Conservation (phyloP, 1,140 invertebrate species). For the Drosophila lowei region DNA sequence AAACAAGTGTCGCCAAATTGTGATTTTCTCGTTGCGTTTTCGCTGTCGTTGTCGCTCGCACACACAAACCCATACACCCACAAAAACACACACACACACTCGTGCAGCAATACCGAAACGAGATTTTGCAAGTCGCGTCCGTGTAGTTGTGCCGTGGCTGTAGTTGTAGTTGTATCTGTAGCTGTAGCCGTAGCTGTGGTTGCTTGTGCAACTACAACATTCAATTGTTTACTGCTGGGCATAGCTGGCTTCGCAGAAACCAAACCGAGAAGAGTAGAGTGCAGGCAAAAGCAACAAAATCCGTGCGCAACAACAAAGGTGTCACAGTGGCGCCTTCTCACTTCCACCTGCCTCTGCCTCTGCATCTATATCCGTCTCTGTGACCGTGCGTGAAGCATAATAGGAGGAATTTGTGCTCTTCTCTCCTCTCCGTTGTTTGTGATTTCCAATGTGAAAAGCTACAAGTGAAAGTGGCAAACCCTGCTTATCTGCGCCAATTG, state of each 20-base stretch:
- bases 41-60: slow-evolving; percentile 44
- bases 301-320: slow-evolving; percentile 32
- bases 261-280: slow-evolving; percentile 13
- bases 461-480: slow-evolving; percentile 63
- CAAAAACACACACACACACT: slow-evolving; percentile 16
- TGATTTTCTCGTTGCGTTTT: slow-evolving; percentile 47
- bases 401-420: slow-evolving; percentile 50
- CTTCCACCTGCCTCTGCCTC: slow-evolving; percentile 46
- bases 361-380: too few species aligned
- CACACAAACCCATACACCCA: slow-evolving; percentile 25
- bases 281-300: slow-evolving; percentile 20
- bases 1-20: slow-evolving; percentile 61
- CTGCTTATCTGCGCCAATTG: slow-evolving; percentile 26
- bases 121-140: slow-evolving; percentile 65
- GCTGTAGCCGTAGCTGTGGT: slow-evolving; percentile 28
- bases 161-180: slow-evolving; percentile 9
- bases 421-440: slow-evolving; percentile 33
- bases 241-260: slow-evolving; percentile 5
- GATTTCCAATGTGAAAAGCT: slow-evolving; percentile 53
- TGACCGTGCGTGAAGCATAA: slow-evolving; percentile 24
- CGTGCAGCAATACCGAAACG: slow-evolving; percentile 45
- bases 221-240: slow-evolving; percentile 54
- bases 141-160: slow-evolving; percentile 1
- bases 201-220: slow-evolving; percentile 45
- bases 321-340: slow-evolving; percentile 40